Evolutionary conservation across 2,888 invertebrate genomes (phyloP).

Genomic region (Neoscelio sp.): DNA sequence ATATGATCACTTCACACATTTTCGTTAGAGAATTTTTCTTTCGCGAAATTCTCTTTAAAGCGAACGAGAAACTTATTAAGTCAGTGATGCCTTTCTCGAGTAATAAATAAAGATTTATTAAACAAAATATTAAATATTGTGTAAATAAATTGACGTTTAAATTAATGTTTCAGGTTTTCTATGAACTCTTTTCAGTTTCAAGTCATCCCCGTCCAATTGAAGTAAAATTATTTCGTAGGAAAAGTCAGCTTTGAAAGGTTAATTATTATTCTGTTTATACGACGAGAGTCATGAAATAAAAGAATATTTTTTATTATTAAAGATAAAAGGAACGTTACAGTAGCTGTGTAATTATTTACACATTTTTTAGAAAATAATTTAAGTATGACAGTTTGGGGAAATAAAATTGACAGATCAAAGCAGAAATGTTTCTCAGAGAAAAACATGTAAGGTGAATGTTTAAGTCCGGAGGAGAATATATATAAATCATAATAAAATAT

Average conservation of each 20-base stretch:
- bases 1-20: slow-evolving; percentile 29
- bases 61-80: no score
- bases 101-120: slow-evolving; percentile 24
- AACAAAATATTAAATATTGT: slow-evolving; percentile 13
- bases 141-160: slow-evolving; percentile 20
- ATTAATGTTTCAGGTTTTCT: slow-evolving; percentile 1
- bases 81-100: not conserved
- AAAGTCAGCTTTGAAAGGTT: slow-evolving; percentile 21
- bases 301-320: slow-evolving; percentile 5
- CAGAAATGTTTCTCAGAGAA: no score
- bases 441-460: no score
- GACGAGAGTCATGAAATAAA: slow-evolving; percentile 15
- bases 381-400: no score
- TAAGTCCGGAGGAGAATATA: no score
- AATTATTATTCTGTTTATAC: slow-evolving; percentile 8
- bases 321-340: slow-evolving; percentile 2
- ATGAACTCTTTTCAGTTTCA: not conserved
- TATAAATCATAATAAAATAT: no score
- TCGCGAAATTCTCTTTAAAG: slow-evolving; percentile 8
- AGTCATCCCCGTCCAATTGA: slow-evolving; percentile 27
- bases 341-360: no score
- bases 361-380: no score
- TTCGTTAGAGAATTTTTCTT: slow-evolving; percentile 22
- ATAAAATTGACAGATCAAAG: no score
- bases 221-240: slow-evolving; percentile 15